Base-by-base conservation (phyloP, 2,888 invertebrate species). In the Amphimallon solstitiale region DNA sequence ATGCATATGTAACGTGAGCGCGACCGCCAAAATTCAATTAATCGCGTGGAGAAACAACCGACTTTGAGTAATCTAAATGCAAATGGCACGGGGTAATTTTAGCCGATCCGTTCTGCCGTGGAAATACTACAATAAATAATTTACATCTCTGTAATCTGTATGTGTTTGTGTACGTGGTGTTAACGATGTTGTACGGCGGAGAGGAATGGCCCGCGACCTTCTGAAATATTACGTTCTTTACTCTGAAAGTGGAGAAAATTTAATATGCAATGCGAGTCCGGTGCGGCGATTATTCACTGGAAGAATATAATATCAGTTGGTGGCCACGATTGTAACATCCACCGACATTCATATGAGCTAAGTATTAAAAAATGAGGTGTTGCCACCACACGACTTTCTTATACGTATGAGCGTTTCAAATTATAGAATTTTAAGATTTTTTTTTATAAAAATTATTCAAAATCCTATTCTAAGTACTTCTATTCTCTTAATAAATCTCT, bases 61-160 rank as follows among this genome's bases (percentile, higher is more conserved):
- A 48, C 48, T 48, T 48, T 48, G 48, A 48, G 48, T 48, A 48
- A 48, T 48, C 48, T 48, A 48, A 48, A 48, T 48, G 48, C 48
- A 48, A 29, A 48, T 48, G 12, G 9, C 48, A 3, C 23, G 12
- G 7, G 12, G 7, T 23, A 12, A 48, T 48, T 23, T 23, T 23
- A 21, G n/a, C 23, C 21, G 12, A 48, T 48, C 14, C 48, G 12
- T 21, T 48, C 23, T 48, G 48, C 48, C 21, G 48, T 12, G 7
- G 48, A 48, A 48, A 7, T 48, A n/a, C n/a, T n/a, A 48, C 12
- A 48, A 48, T 48, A 48, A 48, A 48, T 48, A 48, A 48, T 48
- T 48, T 48, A 48, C 48, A 29, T 48, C 48, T 48, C n/a, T n/a
- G n/a, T n/a, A n/a, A n/a, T n/a, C n/a, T n/a, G n/a, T n/a, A n/a